These are phyloP conservation scores for Rhynchomys soricoides DNA, from an alignment of 2,113 vertebrate species.

Conservation along the genomic window DNA sequence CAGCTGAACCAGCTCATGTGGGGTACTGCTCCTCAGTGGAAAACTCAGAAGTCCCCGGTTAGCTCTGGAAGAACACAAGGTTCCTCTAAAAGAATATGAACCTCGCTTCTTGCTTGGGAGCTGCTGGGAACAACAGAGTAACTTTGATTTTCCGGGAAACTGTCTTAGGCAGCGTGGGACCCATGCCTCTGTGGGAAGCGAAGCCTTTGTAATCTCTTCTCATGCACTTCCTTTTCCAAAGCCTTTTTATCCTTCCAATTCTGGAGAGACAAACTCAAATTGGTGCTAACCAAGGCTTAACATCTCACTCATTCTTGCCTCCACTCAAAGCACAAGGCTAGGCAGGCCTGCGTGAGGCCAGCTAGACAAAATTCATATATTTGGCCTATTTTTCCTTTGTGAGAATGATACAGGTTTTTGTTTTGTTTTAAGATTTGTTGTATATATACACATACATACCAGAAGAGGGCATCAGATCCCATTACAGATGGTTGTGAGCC, in stretches of 20 bases:
- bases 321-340: background rate
- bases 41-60: background rate
- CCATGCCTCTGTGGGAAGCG: background rate
- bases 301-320: background rate
- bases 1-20: background rate
- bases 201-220: background rate
- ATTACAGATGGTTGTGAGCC: no score
- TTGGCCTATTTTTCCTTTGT: background rate
- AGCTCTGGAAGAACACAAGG: background rate
- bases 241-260: background rate
- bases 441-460: no score
- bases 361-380: background rate
- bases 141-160: background rate
- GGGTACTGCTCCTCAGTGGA: background rate
- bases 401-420: background rate
- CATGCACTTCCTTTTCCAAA: background rate
- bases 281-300: background rate
- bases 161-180: background rate
- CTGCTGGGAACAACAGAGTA: background rate
- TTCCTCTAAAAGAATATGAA: background rate
- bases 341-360: background rate
- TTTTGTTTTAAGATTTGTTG: no score
- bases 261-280: background rate
- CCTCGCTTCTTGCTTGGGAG: background rate
- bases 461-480: no score